Conservation (phyloP, 2,797 vertebrate genomes). For the Brachyrhaphis roseni region DNA sequence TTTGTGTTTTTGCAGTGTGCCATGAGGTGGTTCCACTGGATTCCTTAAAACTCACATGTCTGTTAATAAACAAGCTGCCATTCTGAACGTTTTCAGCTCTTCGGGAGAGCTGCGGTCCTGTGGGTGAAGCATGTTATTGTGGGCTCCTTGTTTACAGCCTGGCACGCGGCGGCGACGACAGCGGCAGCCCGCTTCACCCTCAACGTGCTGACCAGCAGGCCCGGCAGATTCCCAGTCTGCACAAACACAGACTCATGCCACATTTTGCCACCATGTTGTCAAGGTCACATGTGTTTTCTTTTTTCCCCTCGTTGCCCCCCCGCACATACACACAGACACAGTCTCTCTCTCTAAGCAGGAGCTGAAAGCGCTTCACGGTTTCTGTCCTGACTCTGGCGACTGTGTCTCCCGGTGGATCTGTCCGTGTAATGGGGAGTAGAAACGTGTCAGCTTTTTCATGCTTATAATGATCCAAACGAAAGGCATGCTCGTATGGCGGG, state of each 20-base stretch:
- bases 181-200: conserved; percentile 23
- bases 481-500: conserved; percentile 20
- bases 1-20: too few relatives aligned
- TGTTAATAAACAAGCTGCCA: background rate
- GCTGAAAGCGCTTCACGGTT: background rate
- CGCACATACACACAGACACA: conserved; percentile 1
- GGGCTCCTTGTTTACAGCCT: conserved; percentile 50
- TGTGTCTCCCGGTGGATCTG: conserved; percentile 26
- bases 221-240: conserved; percentile 47
- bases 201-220: conserved; percentile 62
- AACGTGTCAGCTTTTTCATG: conserved; percentile 55
- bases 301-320: conserved; percentile 14
- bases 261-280: conserved; percentile 71
- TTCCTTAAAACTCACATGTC: background rate
- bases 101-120: conserved; percentile 4
- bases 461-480: conserved; percentile 74
- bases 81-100: background rate
- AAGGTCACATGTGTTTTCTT: conserved; percentile 56
- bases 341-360: conserved; percentile 11
- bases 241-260: conserved; percentile 35
- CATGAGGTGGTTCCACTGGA: background rate
- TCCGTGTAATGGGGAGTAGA: conserved; percentile 41
- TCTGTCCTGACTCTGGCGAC: background rate
- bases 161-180: conserved; percentile 20
- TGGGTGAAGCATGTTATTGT: conserved; percentile 13